Base-by-base conservation (phyloP, 1,140 invertebrate genomes). In the Archivesica marissinica region DNA sequence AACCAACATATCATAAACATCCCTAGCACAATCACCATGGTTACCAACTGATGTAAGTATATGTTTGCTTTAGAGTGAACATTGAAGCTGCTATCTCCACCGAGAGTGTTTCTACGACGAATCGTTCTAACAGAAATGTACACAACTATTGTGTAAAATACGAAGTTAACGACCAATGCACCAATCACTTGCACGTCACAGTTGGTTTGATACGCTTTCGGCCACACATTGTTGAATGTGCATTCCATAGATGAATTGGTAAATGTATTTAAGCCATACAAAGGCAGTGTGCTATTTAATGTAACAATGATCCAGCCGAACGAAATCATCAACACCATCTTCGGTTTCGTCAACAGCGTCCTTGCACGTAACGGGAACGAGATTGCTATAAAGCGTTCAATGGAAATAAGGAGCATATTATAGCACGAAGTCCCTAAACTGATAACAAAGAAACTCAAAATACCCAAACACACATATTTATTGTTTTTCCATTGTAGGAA, bases 251-350 rank as follows among this genome's bases (percentile, higher is more conserved):
- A 44, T 7, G 41, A 50, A 7, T 50, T 38, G 20, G 28, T 35
- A 38, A 56, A 76, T 11, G 13, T 56, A 23, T 76, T 76, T 20
- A 56, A 2, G 28, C 74, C 74, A 59, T n/a, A 76, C 4, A 76
- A 25, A n/a, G 74, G 74, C 35, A 76, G 2, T 15, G 35, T 38
- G 47, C 28, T 38, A 38, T 56, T 38, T 13, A 56, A n/a, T 33
- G 33, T 17, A 20, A 54, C 52, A 54, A 56, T 2, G 2, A 35
- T 11, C 74, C 74, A 76, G 15, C 74, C 74, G 11, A 76, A 13
- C 13, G 50, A 52, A n/a, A 76, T 38, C 74, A 76, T 76, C 6
- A 76, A 6, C n/a, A 38, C 28, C 52, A 76, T 76, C 35, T 56
- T 52, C 38, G 74, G 17, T 15, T 76, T 76, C 0, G 50, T 76